Evolutionary conservation across 1,140 invertebrate genomes (phyloP).

Genomic region (Cydia fagiglandana): DNA sequence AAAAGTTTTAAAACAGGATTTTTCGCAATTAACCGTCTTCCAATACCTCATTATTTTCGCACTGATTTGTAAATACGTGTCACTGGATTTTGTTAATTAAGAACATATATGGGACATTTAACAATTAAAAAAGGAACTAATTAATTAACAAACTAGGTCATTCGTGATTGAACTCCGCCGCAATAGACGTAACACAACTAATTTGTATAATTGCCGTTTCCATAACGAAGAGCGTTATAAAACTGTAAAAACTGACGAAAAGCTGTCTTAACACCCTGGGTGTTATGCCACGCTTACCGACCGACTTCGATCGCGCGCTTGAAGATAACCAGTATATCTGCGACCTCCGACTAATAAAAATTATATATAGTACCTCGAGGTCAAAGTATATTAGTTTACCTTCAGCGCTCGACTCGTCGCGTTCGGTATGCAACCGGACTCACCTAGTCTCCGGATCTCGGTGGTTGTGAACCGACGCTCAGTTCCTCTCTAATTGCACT

Average conservation of each 20-base stretch:
- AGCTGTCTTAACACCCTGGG: not conserved
- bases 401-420: not conserved
- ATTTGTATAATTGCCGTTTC: conserved; percentile 26
- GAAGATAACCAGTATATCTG: not conserved
- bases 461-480: conserved; percentile 34
- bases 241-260: not conserved
- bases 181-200: conserved; percentile 19
- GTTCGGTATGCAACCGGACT: not conserved
- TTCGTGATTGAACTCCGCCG: not conserved
- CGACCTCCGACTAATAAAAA: not conserved
- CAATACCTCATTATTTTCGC: conserved; percentile 24
- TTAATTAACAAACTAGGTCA: conserved; percentile 23
- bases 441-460: conserved; percentile 22
- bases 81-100: conserved; percentile 16
- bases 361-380: not conserved
- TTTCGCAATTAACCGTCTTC: conserved; percentile 18
- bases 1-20: conserved; percentile 5
- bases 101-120: conserved; percentile 1
- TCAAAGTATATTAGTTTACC: not conserved
- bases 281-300: not conserved
- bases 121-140: conserved; percentile 12
- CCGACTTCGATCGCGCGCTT: not conserved
- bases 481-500: conserved; percentile 49
- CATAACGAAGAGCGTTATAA: conserved; percentile 17
- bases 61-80: conserved; percentile 27